These are phyloP conservation scores for Tridacna gigas DNA, from an alignment of 2,888 invertebrate species.

Conservation along the genomic window DNA sequence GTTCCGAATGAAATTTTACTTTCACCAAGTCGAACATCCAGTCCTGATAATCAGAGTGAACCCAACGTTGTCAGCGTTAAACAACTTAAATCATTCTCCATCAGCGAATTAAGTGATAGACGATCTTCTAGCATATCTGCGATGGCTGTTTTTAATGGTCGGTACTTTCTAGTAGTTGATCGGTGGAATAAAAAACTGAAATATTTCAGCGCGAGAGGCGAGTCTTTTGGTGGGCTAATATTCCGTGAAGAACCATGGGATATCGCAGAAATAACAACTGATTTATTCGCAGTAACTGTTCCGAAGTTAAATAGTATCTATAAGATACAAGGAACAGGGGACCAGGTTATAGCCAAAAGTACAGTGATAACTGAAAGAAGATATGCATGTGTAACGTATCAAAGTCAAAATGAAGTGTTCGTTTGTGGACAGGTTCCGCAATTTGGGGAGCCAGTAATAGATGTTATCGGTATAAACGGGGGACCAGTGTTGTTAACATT, in stretches of 20 bases:
- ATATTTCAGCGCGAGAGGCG: slow-evolving; percentile 53
- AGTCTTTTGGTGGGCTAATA: slow-evolving; percentile 54
- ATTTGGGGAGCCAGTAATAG: slow-evolving; percentile 65
- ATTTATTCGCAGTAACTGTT: slow-evolving; percentile 58
- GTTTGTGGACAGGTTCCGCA: slow-evolving; percentile 69
- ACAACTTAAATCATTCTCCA: slow-evolving; percentile 47
- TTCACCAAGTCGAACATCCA: neutral
- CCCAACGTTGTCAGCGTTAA: slow-evolving; percentile 17
- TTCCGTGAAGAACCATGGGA: slow-evolving; percentile 66
- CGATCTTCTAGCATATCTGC: slow-evolving; percentile 55
- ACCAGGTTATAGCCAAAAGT: slow-evolving; percentile 41
- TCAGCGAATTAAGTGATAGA: slow-evolving; percentile 51
- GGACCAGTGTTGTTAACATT: slow-evolving; percentile 54
- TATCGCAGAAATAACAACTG: slow-evolving; percentile 45
- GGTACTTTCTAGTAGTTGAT: slow-evolving; percentile 55
- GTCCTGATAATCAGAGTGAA: neutral
- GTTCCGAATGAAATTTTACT: slow-evolving; percentile 9
- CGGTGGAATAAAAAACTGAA: slow-evolving; percentile 64
- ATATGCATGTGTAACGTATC: slow-evolving; percentile 57
- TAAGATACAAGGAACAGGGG: slow-evolving; percentile 46
- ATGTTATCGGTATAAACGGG: slow-evolving; percentile 56
- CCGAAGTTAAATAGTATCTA: slow-evolving; percentile 56
- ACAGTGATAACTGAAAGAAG: slow-evolving; percentile 47
- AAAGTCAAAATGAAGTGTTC: slow-evolving; percentile 40
- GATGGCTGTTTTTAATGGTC: slow-evolving; percentile 35